Base-by-base conservation (phyloP, 2,113 vertebrate genomes). In the Halichoeres trimaculatus region DNA sequence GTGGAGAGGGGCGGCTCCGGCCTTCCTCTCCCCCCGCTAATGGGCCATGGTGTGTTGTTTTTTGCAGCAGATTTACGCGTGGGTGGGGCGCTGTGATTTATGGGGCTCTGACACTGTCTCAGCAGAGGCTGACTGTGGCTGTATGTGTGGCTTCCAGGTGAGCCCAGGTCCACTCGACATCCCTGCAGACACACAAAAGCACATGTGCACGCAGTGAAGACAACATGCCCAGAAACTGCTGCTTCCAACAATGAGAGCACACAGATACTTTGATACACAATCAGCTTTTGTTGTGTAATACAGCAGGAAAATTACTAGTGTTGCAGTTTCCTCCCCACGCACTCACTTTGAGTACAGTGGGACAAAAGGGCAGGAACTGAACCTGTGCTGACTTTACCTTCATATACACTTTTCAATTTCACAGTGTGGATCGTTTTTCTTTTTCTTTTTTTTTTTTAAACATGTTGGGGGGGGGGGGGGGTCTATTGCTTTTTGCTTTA, bases 81-180 rank as follows among this genome's bases (percentile, higher is more conserved):
- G 92, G 90, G 89, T 85, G 86, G 78, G 87, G 89, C 82, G 0
- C 69, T 30, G 76, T 92, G 91, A 92, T 93, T 93, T 92, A 92
- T 69, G 23, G 50, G 53, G 76, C 83, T 85, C 78, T 88, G 90
- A 90, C 91, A 91, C 74, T 56, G 90, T 87, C 86, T 91, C 82
- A 84, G 87, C 85, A 59, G 75, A 83, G 85, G 80, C 78, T 72
- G 85, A 84, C 57, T 74, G 94, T 94, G 53, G 74, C 69, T 83
- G 89, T 85, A 66, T 85, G 85, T 93, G 90, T 94, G 93, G 93
- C 90, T 94, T 93, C 89, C 95, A 99, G 98, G 94, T 97, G 72
- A 96, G 95, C 10, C 94, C 95, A 95, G 95, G 24, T 96, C 96
- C n/a, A 95, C 96, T 87, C 95, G 93, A 87, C 95, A 95, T 61